Evolutionary conservation across 2,113 vertebrate genomes (phyloP).

Genomic region (Pollachius pollachius): DNA sequence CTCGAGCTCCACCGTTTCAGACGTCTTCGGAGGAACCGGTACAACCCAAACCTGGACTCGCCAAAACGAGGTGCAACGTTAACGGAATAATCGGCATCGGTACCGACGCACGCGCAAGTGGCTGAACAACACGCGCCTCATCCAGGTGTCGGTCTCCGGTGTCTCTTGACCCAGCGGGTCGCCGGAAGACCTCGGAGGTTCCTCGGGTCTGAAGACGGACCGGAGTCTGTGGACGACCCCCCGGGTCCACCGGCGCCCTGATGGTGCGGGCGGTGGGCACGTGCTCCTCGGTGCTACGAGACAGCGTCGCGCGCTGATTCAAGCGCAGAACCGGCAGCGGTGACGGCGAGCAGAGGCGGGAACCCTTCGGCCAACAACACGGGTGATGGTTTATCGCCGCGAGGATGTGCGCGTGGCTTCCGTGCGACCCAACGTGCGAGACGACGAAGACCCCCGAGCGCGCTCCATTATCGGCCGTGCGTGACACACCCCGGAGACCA

Average conservation of each 20-base stretch:
- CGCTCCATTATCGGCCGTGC: constrained; percentile 45
- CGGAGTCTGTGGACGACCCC: neutral
- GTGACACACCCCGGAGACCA: constrained; percentile 46
- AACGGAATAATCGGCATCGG: constrained; percentile 26
- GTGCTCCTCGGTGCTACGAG: too few relatives aligned
- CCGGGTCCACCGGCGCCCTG: constrained; percentile 22
- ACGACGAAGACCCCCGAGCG: constrained; percentile 62
- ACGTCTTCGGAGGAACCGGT: constrained; percentile 2
- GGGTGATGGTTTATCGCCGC: constrained; percentile 22
- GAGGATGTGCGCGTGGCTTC: constrained; percentile 29
- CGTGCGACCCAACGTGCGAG: constrained; percentile 28
- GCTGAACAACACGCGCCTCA: neutral
- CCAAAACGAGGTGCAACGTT: constrained; percentile 12
- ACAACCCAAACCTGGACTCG: neutral
- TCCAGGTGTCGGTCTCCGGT: neutral
- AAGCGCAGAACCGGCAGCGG: constrained; percentile 5
- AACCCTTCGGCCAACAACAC: constrained; percentile 7
- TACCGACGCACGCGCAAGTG: constrained; percentile 29
- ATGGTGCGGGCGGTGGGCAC: constrained; percentile 37
- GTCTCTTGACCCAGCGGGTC: neutral
- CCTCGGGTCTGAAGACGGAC: neutral
- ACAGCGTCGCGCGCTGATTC: constrained; percentile 29
- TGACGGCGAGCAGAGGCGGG: neutral
- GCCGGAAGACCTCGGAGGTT: neutral
- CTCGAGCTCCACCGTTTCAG: neutral